phyloP scores from a whole-genome alignment of 1,140 invertebrate species.

The Brachionus plicatilis region DNA sequence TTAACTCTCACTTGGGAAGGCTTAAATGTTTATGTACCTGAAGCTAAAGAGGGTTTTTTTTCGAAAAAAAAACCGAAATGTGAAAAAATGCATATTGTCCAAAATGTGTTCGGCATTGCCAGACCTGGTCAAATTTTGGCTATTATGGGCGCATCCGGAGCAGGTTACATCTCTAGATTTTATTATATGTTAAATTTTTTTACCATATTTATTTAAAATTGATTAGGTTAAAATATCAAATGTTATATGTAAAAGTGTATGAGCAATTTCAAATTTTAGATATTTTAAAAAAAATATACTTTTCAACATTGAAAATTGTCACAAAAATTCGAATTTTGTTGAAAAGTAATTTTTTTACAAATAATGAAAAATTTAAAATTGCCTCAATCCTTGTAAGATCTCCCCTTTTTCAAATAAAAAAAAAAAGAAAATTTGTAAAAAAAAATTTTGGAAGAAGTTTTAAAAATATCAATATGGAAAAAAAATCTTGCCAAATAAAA shows the following conservation, averaged over 20 bases:
- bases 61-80: not conserved
- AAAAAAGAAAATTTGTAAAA: too few relatives aligned
- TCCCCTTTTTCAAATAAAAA: too few relatives aligned
- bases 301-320: too few relatives aligned
- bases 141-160: slow-evolving; percentile 72
- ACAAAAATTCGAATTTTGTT: slow-evolving; percentile 59
- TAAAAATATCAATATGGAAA: too few relatives aligned
- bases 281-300: not conserved
- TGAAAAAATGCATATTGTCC: not conserved
- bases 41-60: slow-evolving; percentile 53
- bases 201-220: too few relatives aligned
- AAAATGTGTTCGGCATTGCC: slow-evolving; percentile 68
- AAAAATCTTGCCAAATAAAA: too few relatives aligned
- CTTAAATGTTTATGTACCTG: slow-evolving; percentile 63
- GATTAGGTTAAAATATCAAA: too few relatives aligned
- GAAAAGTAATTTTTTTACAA: slow-evolving; percentile 59
- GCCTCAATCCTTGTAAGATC: too few relatives aligned
- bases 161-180: not conserved
- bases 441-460: too few relatives aligned
- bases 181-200: too few relatives aligned
- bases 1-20: slow-evolving; percentile 68
- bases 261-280: not conserved
- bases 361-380: too few relatives aligned
- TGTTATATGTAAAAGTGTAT: too few relatives aligned
- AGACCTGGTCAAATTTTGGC: slow-evolving; percentile 81